Evolutionary conservation across 2,888 invertebrate genomes (phyloP).

Genomic region (Thera britannica): DNA sequence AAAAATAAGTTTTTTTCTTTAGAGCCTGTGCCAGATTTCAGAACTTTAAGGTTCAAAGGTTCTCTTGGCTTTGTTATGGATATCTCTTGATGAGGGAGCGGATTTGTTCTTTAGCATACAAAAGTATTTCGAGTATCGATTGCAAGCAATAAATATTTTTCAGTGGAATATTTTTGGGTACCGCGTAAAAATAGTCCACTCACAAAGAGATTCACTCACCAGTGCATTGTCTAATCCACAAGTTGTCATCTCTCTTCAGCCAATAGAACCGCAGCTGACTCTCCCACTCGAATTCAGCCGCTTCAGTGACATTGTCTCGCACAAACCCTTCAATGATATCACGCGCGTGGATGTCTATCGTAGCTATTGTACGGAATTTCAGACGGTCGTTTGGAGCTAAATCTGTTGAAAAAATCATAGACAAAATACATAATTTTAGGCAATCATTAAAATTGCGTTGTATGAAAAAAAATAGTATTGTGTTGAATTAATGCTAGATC

Average conservation of each 20-base stretch:
- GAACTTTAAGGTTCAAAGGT: no score
- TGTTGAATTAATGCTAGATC: no score
- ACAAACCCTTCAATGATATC: conserved; percentile 95
- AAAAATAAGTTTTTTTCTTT: no score
- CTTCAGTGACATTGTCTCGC: conserved; percentile 91
- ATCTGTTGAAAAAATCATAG: conserved; percentile 65
- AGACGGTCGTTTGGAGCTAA: conserved; percentile 91
- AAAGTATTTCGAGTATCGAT: no score
- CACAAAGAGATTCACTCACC: conserved; percentile 58
- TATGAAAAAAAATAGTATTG: background rate
- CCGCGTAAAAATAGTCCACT: background rate
- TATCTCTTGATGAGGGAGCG: no score
- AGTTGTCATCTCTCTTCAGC: conserved; percentile 91
- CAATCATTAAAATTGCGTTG: no score
- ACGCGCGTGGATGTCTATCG: conserved; percentile 96
- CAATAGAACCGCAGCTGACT: conserved; percentile 97
- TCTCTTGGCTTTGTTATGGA: no score
- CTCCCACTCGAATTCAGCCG: conserved; percentile 96
- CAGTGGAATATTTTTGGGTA: no score
- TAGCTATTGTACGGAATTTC: conserved; percentile 95
- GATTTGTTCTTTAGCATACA: no score
- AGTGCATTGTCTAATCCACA: conserved; percentile 93
- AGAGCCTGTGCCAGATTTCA: no score
- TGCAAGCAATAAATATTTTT: no score
- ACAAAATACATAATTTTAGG: no score